Base-by-base conservation (phyloP, 2,888 invertebrate genomes). In the Eucera pruinosa region DNA sequence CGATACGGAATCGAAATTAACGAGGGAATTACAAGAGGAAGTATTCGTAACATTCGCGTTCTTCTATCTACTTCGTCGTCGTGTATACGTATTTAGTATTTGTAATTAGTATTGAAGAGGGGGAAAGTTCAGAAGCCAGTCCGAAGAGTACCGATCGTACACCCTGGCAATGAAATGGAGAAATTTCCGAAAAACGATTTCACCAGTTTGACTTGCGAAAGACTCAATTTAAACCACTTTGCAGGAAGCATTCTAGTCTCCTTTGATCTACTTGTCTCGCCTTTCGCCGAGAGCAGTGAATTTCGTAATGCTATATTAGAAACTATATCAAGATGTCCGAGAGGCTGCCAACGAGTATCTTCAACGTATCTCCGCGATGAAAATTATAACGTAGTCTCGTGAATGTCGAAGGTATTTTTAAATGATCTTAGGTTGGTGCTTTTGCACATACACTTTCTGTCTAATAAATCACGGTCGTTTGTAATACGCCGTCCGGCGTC, bases 1-100 rank as follows among this genome's bases (percentile, higher is more conserved):
- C 27, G 36, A 70, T 77, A 58, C 62, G 41, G 70, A 54, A 47
- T 48, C 70, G 71, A 77, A 78, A 78, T 78, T 78, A 78, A 78
- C 50, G 66, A 66, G 47, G 41, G 78, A 78, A 77, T 78, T 77
- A 78, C 75, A n/a, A n/a, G 65, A 54, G 58, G 47, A 39, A 60
- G 65, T 47, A 60, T 54, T 54, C 58, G 65, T 65, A 47, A 54
- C 58, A 55, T 36, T 64, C 52, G 43, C 43, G 3, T 15, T 27
- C 23, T 4, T 7, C 2, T 4, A 33, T 33, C 27, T 43, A 33
- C 9, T 11, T 11, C 33, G n/a, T 33, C 33, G 33, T 7, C 4
- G 33, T 3, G 7, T 33, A 33, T 7, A 5, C 33, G 33, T 7
- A 7, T n/a, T n/a, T n/a, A n/a, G n/a, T n/a, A n/a, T n/a, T n/a